Evolutionary conservation across 2,888 invertebrate genomes (phyloP).

Genomic region (Luperina nickerlii): DNA sequence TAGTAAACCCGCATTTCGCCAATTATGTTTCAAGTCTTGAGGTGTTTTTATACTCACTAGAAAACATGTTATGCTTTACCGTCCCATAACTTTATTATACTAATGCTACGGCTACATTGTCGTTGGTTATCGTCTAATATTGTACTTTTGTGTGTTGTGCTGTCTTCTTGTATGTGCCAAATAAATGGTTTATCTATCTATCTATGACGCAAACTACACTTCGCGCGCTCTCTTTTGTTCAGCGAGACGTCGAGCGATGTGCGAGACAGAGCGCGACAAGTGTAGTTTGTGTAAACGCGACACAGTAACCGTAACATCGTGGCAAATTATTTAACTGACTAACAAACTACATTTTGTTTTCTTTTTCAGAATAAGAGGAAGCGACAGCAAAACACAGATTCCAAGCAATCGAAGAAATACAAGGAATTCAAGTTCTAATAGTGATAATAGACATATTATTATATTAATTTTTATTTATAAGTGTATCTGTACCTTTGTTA

Average conservation of each 20-base stretch:
- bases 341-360: conserved; percentile 55
- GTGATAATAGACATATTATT: conserved; percentile 64
- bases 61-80: not conserved
- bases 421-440: conserved; percentile 98
- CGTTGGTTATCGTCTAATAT: too few species aligned
- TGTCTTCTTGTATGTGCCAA: too few species aligned
- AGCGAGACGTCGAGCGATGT: not conserved
- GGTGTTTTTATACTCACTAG: not conserved
- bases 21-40: not conserved
- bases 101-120: not conserved
- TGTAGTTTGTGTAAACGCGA: too few species aligned
- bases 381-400: conserved; percentile 96
- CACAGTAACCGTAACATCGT: too few species aligned
- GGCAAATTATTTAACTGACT: not conserved
- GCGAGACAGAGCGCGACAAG: too few species aligned
- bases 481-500: conserved; percentile 57
- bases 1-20: not conserved
- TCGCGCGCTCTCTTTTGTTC: not conserved
- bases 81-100: too few species aligned
- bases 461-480: conserved; percentile 63
- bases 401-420: conserved; percentile 98
- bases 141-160: too few species aligned
- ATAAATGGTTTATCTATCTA: too few species aligned
- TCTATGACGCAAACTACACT: not conserved
- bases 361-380: conserved; percentile 96